Base-by-base conservation (phyloP, 2,113 vertebrate genomes). In the Oophaga pumilio region DNA sequence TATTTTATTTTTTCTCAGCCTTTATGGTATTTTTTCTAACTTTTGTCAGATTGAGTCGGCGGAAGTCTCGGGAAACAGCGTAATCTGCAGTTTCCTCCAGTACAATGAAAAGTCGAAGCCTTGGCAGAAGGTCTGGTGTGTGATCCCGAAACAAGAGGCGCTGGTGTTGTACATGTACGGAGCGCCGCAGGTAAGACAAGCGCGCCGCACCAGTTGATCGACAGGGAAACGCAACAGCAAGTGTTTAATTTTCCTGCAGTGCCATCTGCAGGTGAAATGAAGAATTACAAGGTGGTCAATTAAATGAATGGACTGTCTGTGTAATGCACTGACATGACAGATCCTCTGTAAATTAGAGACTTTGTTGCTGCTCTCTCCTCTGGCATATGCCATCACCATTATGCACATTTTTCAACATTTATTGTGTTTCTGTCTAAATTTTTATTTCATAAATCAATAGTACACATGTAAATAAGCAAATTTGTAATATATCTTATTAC, bases 121-220 rank as follows among this genome's bases (percentile, higher is more conserved):
- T 2, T 98, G 97, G 97, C 98, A 99, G 94, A 99, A 96, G 91
- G 95, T 96, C 15, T 99, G 98, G 98, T 97, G 98, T 89, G 97
- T 99, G 87, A 97, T 99, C 91, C 98, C 98, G 4, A 96, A 99
- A 90, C 97, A 98, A 83, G 98, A 99, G 91, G 94, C 95, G 18
- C 92, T 98, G 6, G 98, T 98, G 89, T 95, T 99, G 60, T 99
- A 99, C 90, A 96, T 99, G 93, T 99, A 98, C 0, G 96, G 97
- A 78, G 98, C 98, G 50, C 97, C 96, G 15, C 98, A 99, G 97
- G 98, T 99, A 93, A n/a, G 73, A 50, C 12, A 4, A 6, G 12
- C 49, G 18, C 17, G 13, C 8, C 11, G 14, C 5, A 57, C 68
- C 22, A 14, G 1, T 10, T 24, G 8, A 66, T 66, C 64, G 9